Conservation (phyloP, 2,113 vertebrate species). For the Eurypyga helias region DNA sequence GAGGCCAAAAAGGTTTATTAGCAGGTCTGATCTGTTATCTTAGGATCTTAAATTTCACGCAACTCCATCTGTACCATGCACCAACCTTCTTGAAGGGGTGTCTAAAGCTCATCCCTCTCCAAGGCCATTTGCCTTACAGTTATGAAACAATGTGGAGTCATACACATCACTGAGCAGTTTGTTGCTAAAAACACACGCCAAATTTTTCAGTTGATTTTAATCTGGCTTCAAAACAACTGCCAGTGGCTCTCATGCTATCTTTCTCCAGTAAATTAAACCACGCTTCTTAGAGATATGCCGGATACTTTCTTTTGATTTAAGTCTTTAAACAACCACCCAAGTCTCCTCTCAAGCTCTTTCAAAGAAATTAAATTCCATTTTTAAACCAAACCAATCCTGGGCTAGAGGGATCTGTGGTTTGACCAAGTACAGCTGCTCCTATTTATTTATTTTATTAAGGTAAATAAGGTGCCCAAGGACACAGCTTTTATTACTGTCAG, state of each 20-base stretch:
- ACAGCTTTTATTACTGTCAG: neutral
- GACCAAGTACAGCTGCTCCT: neutral
- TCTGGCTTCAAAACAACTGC: neutral
- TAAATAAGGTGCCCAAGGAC: neutral
- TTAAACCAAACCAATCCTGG: neutral
- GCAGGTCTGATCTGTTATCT: neutral
- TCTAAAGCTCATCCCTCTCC: neutral
- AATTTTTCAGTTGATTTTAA: constrained; percentile 27
- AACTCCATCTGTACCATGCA: neutral
- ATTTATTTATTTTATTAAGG: neutral
- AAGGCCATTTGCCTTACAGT: neutral
- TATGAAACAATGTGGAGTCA: neutral
- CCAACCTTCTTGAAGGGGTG: neutral
- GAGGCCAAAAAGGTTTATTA: neutral
- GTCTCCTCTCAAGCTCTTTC: neutral
- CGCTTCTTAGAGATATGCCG: neutral
- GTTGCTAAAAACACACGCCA: neutral
- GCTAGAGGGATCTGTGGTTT: neutral
- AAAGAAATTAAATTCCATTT: neutral
- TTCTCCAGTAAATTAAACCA: neutral
- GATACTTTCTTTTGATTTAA: neutral
- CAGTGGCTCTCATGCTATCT: neutral
- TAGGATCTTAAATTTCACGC: neutral
- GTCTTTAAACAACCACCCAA: neutral
- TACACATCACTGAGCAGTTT: neutral